These are phyloP conservation scores for Gracilinanus agilis DNA, from an alignment of 2,113 vertebrate species.

Conservation along the genomic window DNA sequence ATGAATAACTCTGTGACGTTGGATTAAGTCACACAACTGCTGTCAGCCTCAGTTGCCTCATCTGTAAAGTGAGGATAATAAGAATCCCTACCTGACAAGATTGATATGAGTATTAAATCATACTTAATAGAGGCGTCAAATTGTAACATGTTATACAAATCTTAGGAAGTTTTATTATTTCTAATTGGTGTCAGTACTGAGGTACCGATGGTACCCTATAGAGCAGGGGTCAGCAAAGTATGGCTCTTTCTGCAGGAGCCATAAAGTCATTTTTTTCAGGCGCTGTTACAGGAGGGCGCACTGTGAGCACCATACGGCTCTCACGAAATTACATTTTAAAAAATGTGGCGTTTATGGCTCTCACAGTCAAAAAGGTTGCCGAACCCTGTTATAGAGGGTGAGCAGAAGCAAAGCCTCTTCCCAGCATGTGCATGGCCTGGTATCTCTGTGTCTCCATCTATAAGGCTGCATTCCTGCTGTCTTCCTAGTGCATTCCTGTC, in stretches of 20 bases:
- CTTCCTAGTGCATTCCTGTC: background rate
- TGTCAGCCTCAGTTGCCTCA: background rate
- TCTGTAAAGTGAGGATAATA: slow-evolving; percentile 14
- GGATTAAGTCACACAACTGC: background rate
- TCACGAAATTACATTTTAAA: too few species aligned
- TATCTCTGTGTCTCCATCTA: background rate
- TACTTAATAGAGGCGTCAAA: background rate
- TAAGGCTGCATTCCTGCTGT: background rate
- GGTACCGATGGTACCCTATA: background rate
- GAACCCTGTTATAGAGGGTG: background rate
- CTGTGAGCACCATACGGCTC: too few species aligned
- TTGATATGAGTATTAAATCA: background rate
- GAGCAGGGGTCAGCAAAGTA: too few species aligned
- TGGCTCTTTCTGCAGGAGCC: too few species aligned
- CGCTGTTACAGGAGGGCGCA: too few species aligned
- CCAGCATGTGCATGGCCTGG: background rate
- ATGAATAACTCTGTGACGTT: background rate
- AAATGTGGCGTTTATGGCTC: too few species aligned
- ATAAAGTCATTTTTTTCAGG: too few species aligned
- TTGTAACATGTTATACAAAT: background rate
- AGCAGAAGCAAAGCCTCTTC: background rate
- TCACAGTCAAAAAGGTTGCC: too few species aligned
- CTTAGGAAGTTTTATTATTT: background rate
- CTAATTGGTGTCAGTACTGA: background rate
- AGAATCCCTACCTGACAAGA: background rate